Base-by-base conservation (phyloP, 2,888 invertebrate species). In the Pediacus dermestoides region DNA sequence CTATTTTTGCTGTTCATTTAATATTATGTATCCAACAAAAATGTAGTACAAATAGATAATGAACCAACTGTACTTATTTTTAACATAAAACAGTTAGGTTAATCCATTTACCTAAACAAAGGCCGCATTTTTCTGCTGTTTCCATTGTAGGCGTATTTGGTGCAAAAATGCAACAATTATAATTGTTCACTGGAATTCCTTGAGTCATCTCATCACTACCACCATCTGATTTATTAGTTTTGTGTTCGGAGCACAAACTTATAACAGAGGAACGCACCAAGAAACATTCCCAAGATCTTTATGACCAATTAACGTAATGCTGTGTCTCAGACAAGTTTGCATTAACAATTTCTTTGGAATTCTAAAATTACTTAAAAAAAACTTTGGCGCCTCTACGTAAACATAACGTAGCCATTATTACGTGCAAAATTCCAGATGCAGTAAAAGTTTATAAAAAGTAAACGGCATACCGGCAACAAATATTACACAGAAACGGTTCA, bases 341-440 rank as follows among this genome's bases (percentile, higher is more conserved):
- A 28, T 28, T 28, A 28, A 28, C 28, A 28, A 28, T 28, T 28
- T 28, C 27, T 28, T 9, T 22, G 35, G 18, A 23, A 35, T 35
- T 39, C 16, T 11, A 22, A 44, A 44, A 44, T 40, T 40, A 34
- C 22, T 16, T 16, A 35, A 25, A 47, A 44, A 44, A 40, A 39
- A 40, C 26, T 32, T 40, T 33, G 43, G 43, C 43, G 42, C 44
- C 47, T 27, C 26, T 30, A 34, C 30, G 34, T 42, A 42, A 39
- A 42, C 42, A 44, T 12, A 27, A 30, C 28, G 23, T 23, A 22
- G 16, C 36, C 35, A 31, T 35, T 34, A 39, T 39, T 39, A 39
- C 34, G 40, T 40, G 40, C 40, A 40, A 40, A 40, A 40, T 40
- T 40, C 36, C 36, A 27, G 27, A n/a, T n/a, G n/a, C n/a, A 34